A percentile compares a stretch with the other conserved stretches of the same genome.
Conservation (phyloP, 2,888 invertebrate genomes). For the Torymus aiolomorphi region DNA sequence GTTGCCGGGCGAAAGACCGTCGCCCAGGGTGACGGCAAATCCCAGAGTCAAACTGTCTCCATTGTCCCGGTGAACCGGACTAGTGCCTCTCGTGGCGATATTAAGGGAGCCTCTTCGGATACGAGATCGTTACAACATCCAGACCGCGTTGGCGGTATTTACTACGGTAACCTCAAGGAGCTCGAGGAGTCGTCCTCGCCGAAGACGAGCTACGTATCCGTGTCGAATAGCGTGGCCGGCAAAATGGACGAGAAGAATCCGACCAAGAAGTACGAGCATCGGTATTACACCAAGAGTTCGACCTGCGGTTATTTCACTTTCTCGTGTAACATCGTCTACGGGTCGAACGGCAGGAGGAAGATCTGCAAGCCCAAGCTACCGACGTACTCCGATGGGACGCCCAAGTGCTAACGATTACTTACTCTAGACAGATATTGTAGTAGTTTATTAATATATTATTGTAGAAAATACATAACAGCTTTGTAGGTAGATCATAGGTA, state of each 20-base stretch:
- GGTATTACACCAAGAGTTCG: conserved; percentile 90
- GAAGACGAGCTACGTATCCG: conserved; percentile 82
- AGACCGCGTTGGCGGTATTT: conserved; percentile 37
- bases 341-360: conserved; percentile 86
- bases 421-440: not conserved
- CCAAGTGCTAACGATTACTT: conserved; percentile 68
- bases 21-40: conserved; percentile 79
- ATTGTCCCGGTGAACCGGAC: conserved; percentile 61
- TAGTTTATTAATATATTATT: not conserved
- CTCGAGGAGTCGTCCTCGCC: conserved; percentile 26
- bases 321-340: conserved; percentile 87
- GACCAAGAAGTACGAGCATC: conserved; percentile 78
- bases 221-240: conserved; percentile 88
- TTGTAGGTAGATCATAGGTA: not conserved
- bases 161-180: not conserved
- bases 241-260: conserved; percentile 80
- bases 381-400: conserved; percentile 85
- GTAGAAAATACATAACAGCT: conserved; percentile 23
- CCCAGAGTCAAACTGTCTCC: conserved; percentile 83
- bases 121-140: conserved; percentile 64
- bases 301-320: conserved; percentile 92
- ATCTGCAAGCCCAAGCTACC: conserved; percentile 89
- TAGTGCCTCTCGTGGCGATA: conserved; percentile 2
- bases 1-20: conserved; percentile 78
- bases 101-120: conserved; percentile 19